phyloP scores from a whole-genome alignment of 2,888 invertebrate species.

The Himalopsyche tibetana region DNA sequence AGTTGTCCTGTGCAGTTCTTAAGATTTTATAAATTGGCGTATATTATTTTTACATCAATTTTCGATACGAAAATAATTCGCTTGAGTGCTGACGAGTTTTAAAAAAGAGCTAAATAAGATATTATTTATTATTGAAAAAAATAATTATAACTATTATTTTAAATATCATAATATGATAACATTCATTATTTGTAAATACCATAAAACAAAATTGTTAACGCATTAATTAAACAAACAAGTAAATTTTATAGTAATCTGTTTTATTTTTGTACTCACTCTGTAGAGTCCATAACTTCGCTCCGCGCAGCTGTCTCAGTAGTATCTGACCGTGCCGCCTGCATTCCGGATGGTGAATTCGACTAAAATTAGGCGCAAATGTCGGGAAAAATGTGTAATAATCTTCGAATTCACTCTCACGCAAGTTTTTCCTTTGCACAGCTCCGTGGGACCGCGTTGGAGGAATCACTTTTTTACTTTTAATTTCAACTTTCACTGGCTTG shows the following conservation, averaged over 20 bases:
- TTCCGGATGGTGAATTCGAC: slow-evolving; percentile 79
- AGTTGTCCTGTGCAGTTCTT: too few relatives aligned
- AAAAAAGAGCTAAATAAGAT: too few relatives aligned
- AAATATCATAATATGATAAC: too few relatives aligned
- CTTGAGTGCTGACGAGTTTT: too few relatives aligned
- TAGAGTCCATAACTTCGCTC: slow-evolving; percentile 83
- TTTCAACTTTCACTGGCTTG: slow-evolving; percentile 56
- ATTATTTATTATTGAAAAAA: too few relatives aligned
- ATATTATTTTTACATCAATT: too few relatives aligned
- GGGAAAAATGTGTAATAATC: slow-evolving; percentile 81
- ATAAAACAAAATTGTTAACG: background rate
- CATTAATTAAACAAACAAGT: background rate
- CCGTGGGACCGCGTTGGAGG: slow-evolving; percentile 70
- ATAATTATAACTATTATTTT: too few relatives aligned
- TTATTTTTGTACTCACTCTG: slow-evolving; percentile 79
- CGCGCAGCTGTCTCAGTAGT: slow-evolving; percentile 81
- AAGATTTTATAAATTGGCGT: too few relatives aligned
- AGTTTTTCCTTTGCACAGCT: slow-evolving; percentile 69
- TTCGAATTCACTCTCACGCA: slow-evolving; percentile 78
- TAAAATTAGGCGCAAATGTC: slow-evolving; percentile 83
- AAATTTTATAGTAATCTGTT: background rate
- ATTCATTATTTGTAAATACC: too few relatives aligned
- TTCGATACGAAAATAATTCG: too few relatives aligned
- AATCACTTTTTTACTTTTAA: slow-evolving; percentile 68
- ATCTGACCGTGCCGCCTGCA: slow-evolving; percentile 84